Evolutionary conservation across 1,140 invertebrate genomes (phyloP), one percentile per base, ranked within the genome.

Genomic region (Rhagoletis zephyria): DNA sequence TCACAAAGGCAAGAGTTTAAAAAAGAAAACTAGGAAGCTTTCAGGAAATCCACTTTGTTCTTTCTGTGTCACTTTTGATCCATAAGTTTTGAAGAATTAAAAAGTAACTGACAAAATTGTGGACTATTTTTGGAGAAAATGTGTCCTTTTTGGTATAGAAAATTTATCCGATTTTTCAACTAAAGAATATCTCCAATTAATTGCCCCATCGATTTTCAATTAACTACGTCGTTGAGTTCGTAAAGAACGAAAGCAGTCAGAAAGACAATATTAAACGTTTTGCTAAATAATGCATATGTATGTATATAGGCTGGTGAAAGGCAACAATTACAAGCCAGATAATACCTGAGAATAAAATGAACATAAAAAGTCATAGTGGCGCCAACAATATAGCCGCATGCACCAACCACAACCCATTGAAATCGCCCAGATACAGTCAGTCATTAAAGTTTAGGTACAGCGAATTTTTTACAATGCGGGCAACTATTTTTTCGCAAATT

Each of bases 351-450:
- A 10, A 81, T 30, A 51, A 63, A 81, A 81, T n/a, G 9, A 81
- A 14, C 12, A 81, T 10, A 30, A 74, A 48, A 74, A 74, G 45
- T 45, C 42, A 19, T 7, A 81, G 74, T 81, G 74, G 74, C 74
- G 74, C 74, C 74, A 81, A 81, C 51, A 81, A 81, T 56, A 81
- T 51, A 81, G 56, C 74, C 74, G 74, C 74, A 81, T 56, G 48
- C 74, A 56, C 10, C 48, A 81, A 56, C 42, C 45, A 51, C 70
- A n/a, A 14, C 45, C 70, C 14, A 56, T 51, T 45, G 42, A 19
- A 48, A 70, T 16, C 67, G 42, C 42, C 42, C 12, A 7, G 12
- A 70, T 45, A 45, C 30, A 30, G 30, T 30, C 30, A 30, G 30
- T 30, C 30, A 30, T 0, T 30, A 30, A 30, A 30, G 30, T 30